Evolutionary conservation across 30 jellyfish, hydroid and myxozoan species (phyloP), one percentile per base, ranked within the genome.

Genomic region (Aurelia sp.): DNA sequence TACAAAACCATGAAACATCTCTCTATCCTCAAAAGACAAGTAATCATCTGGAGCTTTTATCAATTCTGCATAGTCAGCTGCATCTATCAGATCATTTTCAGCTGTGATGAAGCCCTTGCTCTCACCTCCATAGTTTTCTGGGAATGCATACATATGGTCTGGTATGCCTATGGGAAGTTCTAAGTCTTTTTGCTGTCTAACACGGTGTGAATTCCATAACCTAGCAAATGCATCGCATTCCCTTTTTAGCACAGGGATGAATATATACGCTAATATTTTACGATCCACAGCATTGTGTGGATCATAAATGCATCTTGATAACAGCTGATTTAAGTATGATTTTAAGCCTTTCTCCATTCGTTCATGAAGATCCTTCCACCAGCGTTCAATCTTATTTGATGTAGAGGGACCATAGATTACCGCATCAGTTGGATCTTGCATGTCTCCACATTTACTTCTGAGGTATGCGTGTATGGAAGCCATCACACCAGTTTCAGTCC

Each of bases 401-500:
- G 55, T 44, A 16, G 55, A 44, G 21, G 87, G 93, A 17, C 93
- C 93, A 84, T 71, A 72, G 74, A 84, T 65, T 41, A 84, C 93
- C 35, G 81, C 66, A 53, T 84, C 87, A 72, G 76, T 67, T 65
- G 93, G 87, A 57, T 84, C 88, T 48, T 74, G 37, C 89, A 86
- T n/a, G 59, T 86, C 87, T 52, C 81, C 93, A 68, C 61, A 62
- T 41, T 73, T 68, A 20, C 74, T 48, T 58, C 75, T 13, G 31
- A 82, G 85, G 64, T 19, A 82, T n/a, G 85, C 51, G 19, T 82
- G 91, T 58, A 82, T 82, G 51, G 91, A 40, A 11, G 91, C 93
- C 86, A 73, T 35, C 67, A 23, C 75, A 52, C 93, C 93, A 7
- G 87, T 84, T 47, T 84, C 93, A 12, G 93, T 73, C 53, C 93